Evolutionary conservation across 1,140 invertebrate genomes (phyloP).

Genomic region (Aphelenchoides besseyi): DNA sequence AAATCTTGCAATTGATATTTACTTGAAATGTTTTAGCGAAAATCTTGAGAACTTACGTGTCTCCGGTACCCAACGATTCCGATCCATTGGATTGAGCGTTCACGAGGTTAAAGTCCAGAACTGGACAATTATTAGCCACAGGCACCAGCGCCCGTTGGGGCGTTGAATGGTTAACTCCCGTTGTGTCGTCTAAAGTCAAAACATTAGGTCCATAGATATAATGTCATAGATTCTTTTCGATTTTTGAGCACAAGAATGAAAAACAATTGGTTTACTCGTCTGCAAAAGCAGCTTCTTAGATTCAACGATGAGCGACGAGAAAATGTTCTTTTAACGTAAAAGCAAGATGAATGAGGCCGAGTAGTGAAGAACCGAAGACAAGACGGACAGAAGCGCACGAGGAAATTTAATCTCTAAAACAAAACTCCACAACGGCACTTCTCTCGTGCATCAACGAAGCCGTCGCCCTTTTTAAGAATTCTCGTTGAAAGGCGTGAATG

Average conservation of each 20-base stretch:
- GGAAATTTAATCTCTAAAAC: conserved; percentile 2
- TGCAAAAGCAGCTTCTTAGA: too few species aligned
- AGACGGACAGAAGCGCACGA: too few species aligned
- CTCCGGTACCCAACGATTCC: not conserved
- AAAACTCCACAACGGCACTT: not conserved
- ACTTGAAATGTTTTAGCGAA: too few species aligned
- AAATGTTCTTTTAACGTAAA: not conserved
- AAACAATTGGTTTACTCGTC: not conserved
- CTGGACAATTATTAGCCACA: not conserved
- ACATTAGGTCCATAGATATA: not conserved
- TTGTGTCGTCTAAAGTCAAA: not conserved
- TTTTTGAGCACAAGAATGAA: too few species aligned
- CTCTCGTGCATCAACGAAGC: too few species aligned
- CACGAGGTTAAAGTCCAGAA: not conserved
- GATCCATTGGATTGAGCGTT: not conserved
- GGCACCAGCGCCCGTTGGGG: not conserved
- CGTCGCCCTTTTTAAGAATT: too few species aligned
- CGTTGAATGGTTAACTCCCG: not conserved
- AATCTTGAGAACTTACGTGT: not conserved
- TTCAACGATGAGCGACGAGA: not conserved
- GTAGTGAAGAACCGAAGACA: too few species aligned
- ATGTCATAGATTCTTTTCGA: not conserved
- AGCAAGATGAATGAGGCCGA: not conserved
- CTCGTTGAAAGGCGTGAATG: not conserved
- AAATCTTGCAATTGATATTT: too few species aligned